phyloP scores from a whole-genome alignment of 1,140 invertebrate genomes.

The Brachionus plicatilis region DNA sequence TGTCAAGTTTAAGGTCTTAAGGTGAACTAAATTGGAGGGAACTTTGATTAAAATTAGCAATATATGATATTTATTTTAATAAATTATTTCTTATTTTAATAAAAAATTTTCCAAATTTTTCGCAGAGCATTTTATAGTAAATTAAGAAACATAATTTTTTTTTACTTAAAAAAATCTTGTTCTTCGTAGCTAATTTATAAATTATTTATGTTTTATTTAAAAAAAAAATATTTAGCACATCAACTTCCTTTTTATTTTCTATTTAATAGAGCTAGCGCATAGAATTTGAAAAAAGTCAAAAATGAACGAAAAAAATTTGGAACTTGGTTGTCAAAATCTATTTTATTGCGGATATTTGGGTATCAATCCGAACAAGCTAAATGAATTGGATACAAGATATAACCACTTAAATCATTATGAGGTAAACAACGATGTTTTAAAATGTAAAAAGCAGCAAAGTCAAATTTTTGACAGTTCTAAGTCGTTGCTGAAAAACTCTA shows the following conservation, averaged over 20 bases:
- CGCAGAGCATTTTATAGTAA: not conserved
- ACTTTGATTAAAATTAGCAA: not conserved
- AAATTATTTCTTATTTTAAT: not conserved
- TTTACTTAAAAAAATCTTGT: not conserved
- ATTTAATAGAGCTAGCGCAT: not conserved
- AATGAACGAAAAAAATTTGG: not conserved
- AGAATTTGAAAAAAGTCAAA: not conserved
- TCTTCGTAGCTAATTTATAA: not conserved
- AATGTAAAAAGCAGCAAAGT: not conserved
- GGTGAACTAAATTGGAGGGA: not conserved
- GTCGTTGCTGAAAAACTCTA: not conserved
- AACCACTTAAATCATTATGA: not conserved
- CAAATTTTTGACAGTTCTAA: not conserved
- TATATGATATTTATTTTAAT: not conserved
- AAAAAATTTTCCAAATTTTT: not conserved
- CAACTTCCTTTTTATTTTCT: constrained; percentile 13
- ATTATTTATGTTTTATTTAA: not conserved
- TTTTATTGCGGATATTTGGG: not conserved
- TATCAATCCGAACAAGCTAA: not conserved
- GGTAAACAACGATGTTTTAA: not conserved
- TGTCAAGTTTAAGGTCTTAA: not conserved
- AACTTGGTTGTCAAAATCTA: not conserved
- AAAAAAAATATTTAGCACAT: not conserved
- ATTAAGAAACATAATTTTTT: constrained; percentile 1
- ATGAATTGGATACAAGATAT: not conserved